Evolutionary conservation across 1,140 invertebrate species (phyloP), one percentile per base, ranked within the genome.

Genomic region (Dinothrombium tinctorium): DNA sequence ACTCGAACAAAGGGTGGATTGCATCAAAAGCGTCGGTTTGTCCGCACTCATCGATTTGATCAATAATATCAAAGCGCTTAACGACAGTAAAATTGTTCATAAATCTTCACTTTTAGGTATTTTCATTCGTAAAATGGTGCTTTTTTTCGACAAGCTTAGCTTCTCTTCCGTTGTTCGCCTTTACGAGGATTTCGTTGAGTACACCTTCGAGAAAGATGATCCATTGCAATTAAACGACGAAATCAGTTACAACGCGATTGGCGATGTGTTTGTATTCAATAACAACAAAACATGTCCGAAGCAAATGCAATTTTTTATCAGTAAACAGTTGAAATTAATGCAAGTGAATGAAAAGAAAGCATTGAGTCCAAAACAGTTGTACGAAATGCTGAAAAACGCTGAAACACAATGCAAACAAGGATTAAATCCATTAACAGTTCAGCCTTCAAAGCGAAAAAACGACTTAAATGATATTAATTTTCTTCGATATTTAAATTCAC

Each of bases 331-430:
- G 3, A 37, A 22, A 12, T 15, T 43, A 21, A 37, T 43, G 6
- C 33, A 43, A 28, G 37, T 43, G 12, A 38, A 43, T 29, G 41
- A 43, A 23, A 37, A 43, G 17, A 42, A 43, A 43, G 41, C 41
- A 1, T 19, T 43, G 8, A 20, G 24, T 12, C 41, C 41, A 12
- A 14, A 14, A 3, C 23, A 43, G n/a, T 25, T 43, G 2, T 2
- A 20, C 2, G 21, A 38, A 15, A 9, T 38, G 3, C 11, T 38
- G 9, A n/a, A n/a, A n/a, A n/a, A n/a, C n/a, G n/a, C n/a, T n/a
- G n/a, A n/a, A n/a, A n/a, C n/a, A n/a, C n/a, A n/a, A n/a, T n/a
- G n/a, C n/a, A n/a, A n/a, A n/a, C 24, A 26, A 25, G 26, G 24
- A 19, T 38, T 9, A 8, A 19, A 38, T 25, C 20, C 15, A 14